Evolutionary conservation across 1,140 invertebrate species (phyloP).

Genomic region (Drosophila sp.): DNA sequence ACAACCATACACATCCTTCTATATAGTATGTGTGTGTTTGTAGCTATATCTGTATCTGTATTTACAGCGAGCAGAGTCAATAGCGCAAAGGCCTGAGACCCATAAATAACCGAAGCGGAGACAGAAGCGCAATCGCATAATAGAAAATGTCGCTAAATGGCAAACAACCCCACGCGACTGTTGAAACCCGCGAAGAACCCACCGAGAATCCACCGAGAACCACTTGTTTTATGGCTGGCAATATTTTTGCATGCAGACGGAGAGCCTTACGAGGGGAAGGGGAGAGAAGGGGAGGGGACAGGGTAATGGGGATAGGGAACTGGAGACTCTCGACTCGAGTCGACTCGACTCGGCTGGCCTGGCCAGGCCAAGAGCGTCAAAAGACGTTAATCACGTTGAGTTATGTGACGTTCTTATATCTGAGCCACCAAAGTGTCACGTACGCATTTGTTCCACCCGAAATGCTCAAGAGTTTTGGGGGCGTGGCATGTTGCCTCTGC

Average conservation of each 20-base stretch:
- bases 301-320: not conserved
- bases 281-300: not conserved
- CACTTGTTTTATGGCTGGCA: slow-evolving; percentile 74
- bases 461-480: slow-evolving; percentile 38
- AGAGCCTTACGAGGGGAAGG: not conserved
- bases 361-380: slow-evolving; percentile 52
- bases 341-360: not conserved
- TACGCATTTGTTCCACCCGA: slow-evolving; percentile 75
- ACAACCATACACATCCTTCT: not conserved
- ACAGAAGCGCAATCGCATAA: slow-evolving; percentile 49
- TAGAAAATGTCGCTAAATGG: slow-evolving; percentile 61
- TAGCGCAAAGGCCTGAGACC: slow-evolving; percentile 15
- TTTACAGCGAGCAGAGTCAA: slow-evolving; percentile 6
- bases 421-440: slow-evolving; percentile 82
- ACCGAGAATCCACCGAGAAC: slow-evolving; percentile 35
- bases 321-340: slow-evolving; percentile 8
- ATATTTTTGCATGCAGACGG: slow-evolving; percentile 69
- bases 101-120: slow-evolving; percentile 45
- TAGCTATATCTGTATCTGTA: too few species aligned
- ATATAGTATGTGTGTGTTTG: not conserved
- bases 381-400: slow-evolving; percentile 82
- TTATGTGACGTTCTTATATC: slow-evolving; percentile 81
- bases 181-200: slow-evolving; percentile 19
- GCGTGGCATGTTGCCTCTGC: slow-evolving; percentile 29
- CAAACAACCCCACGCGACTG: slow-evolving; percentile 41